These are phyloP conservation scores for Agrotis exclamationis DNA, from an alignment of 2,888 invertebrate genomes.

Conservation along the genomic window DNA sequence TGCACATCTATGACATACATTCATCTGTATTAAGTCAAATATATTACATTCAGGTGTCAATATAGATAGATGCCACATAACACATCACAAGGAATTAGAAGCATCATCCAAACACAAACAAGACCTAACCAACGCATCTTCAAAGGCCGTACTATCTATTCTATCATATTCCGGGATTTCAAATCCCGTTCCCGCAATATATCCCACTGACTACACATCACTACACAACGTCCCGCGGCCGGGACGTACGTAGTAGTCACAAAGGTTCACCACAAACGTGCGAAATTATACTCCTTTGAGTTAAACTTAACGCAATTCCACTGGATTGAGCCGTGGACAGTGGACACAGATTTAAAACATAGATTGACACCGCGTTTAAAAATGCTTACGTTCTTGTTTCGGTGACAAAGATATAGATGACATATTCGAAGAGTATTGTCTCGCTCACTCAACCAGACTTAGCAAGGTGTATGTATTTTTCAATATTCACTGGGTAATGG, in stretches of 20 bases:
- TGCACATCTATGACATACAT: too few relatives aligned
- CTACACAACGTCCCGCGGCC: conserved; percentile 41
- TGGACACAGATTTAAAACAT: background rate
- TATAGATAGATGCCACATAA: background rate
- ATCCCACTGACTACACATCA: conserved; percentile 35
- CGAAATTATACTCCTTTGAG: conserved; percentile 63
- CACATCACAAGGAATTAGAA: conserved; percentile 7
- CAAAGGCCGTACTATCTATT: conserved; percentile 30
- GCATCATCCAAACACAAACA: conserved; percentile 29
- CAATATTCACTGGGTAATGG: background rate
- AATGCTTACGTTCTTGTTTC: background rate
- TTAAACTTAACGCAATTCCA: conserved; percentile 61
- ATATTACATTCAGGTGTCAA: background rate
- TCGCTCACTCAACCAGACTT: background rate
- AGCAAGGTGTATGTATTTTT: background rate
- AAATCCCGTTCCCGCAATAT: conserved; percentile 44
- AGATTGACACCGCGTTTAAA: background rate
- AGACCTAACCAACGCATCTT: conserved; percentile 26
- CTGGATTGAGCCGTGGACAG: conserved; percentile 36
- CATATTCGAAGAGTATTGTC: background rate
- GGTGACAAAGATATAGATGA: background rate
- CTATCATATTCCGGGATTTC: conserved; percentile 27
- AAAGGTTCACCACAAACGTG: conserved; percentile 59
- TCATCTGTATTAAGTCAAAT: too few relatives aligned
- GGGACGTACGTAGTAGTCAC: conserved; percentile 43